Evolutionary conservation across 2,888 invertebrate species (phyloP).

Genomic region (Mesoligia furuncula): DNA sequence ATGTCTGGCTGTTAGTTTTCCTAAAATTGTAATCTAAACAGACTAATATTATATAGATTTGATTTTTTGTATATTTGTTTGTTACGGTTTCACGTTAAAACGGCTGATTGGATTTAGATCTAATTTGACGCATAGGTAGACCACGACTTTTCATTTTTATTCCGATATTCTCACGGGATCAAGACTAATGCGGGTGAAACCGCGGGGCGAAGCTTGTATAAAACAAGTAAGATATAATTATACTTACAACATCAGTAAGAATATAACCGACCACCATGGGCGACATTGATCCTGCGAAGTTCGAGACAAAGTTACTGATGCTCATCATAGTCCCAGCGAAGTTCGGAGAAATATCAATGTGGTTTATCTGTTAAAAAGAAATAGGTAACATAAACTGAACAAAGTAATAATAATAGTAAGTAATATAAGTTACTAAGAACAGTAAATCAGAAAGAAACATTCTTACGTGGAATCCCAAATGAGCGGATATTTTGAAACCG

Average conservation of each 20-base stretch:
- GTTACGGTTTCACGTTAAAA: no score
- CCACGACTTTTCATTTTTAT: neutral
- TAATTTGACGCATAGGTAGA: neutral
- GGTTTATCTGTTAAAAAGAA: constrained; percentile 90
- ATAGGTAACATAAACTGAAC: no score
- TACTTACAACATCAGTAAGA: constrained; percentile 92
- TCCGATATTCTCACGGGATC: neutral
- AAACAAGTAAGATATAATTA: neutral
- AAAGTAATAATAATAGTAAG: no score
- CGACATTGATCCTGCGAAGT: constrained; percentile 93
- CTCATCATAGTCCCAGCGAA: constrained; percentile 96
- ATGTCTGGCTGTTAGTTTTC: no score
- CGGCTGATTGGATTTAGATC: no score
- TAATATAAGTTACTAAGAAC: neutral
- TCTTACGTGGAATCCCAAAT: constrained; percentile 91
- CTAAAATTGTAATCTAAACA: neutral
- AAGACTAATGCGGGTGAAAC: neutral
- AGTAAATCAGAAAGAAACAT: neutral
- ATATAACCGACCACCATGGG: constrained; percentile 93
- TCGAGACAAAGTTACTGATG: constrained; percentile 94
- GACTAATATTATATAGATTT: no score
- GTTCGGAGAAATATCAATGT: constrained; percentile 95
- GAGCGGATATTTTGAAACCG: constrained; percentile 91
- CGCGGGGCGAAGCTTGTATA: neutral
- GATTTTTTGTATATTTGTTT: no score